These are phyloP conservation scores for Heliothis peltigera DNA, from an alignment of 2,888 invertebrate species.

Conservation along the genomic window DNA sequence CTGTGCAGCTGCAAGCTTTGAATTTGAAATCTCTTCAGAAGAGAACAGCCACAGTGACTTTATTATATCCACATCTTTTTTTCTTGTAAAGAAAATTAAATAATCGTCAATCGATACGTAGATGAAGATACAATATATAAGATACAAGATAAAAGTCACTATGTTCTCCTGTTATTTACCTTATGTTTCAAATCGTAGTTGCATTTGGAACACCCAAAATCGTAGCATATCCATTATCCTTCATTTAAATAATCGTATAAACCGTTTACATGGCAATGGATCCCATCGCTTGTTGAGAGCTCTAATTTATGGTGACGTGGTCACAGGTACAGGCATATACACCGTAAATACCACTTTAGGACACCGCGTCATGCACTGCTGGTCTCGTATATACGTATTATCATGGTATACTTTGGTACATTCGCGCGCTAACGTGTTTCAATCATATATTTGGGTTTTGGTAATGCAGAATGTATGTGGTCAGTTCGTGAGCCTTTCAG, in stretches of 20 bases:
- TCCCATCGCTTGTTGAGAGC: constrained; percentile 33
- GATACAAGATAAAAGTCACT: too few relatives aligned
- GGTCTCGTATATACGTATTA: constrained; percentile 44
- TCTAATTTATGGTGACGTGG: constrained; percentile 44
- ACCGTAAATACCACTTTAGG: constrained; percentile 53
- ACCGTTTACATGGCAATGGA: constrained; percentile 37
- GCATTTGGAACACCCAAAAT: neutral
- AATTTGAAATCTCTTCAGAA: too few relatives aligned
- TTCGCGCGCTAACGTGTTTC: neutral
- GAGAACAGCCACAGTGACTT: too few relatives aligned
- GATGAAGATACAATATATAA: too few relatives aligned
- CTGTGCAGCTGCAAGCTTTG: too few relatives aligned
- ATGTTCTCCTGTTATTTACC: too few relatives aligned
- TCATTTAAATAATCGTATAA: constrained; percentile 32
- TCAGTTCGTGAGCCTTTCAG: too few relatives aligned
- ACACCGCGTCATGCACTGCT: constrained; percentile 34
- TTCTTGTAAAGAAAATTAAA: too few relatives aligned
- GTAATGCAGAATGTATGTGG: neutral
- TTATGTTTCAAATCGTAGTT: too few relatives aligned
- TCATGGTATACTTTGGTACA: constrained; percentile 32
- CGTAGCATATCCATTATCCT: neutral
- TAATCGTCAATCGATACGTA: too few relatives aligned
- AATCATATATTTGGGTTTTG: neutral
- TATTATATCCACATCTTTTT: too few relatives aligned
- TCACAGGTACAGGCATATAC: constrained; percentile 41